These are phyloP conservation scores for Meteorus sp. DNA, from an alignment of 1,140 invertebrate species.

Conservation along the genomic window DNA sequence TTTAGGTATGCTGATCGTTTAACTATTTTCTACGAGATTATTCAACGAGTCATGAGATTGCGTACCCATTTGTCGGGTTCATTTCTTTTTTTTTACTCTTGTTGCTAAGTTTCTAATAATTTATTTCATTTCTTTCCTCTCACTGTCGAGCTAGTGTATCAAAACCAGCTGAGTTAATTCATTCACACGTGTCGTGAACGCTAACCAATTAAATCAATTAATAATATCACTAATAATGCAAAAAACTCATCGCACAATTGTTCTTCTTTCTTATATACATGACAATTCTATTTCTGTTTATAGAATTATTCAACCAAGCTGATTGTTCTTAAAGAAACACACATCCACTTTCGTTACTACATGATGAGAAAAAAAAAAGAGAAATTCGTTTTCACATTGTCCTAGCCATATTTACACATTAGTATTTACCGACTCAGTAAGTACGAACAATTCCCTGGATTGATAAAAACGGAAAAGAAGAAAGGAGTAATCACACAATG, in stretches of 20 bases:
- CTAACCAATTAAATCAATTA: too few species aligned
- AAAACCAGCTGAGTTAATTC: constrained; percentile 26
- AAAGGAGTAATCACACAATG: constrained; percentile 41
- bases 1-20: constrained; percentile 45
- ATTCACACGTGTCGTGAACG: too few species aligned
- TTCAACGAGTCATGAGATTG: constrained; percentile 57
- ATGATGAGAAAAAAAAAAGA: too few species aligned
- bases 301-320: background rate
- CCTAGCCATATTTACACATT: constrained; percentile 37
- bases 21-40: constrained; percentile 52
- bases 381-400: constrained; percentile 24
- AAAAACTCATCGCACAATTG: too few species aligned
- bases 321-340: constrained; percentile 16
- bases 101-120: background rate
- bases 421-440: constrained; percentile 44
- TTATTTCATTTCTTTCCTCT: background rate
- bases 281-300: too few species aligned
- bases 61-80: constrained; percentile 35
- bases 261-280: too few species aligned
- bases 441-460: constrained; percentile 58
- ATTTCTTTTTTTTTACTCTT: constrained; percentile 4
- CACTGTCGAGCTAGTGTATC: constrained; percentile 22
- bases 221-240: too few species aligned
- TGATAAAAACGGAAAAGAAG: constrained; percentile 54
- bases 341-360: too few species aligned